Percentiles rank a stretch among this genome's conserved stretches.
Conservation (phyloP, 2,797 vertebrate genomes). For the Harpagifer antarcticus region DNA sequence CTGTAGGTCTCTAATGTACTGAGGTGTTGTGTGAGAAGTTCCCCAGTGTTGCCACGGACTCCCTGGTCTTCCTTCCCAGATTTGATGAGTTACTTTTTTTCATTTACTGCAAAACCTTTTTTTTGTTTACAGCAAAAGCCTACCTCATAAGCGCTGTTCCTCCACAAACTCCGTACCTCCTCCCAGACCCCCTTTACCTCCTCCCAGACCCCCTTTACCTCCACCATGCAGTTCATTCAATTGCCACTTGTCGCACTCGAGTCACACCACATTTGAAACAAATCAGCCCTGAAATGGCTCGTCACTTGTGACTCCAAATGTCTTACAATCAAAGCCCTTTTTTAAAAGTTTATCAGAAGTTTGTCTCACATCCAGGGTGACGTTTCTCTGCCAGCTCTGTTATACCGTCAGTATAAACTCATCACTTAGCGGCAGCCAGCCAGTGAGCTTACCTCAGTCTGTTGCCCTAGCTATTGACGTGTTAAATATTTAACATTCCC, state of each 20-base stretch:
- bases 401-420: slow-evolving; percentile 21
- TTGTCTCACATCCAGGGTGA: slow-evolving; percentile 54
- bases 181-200: slow-evolving; percentile 61
- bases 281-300: slow-evolving; percentile 56
- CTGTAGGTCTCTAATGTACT: slow-evolving; percentile 72
- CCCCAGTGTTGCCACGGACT: slow-evolving; percentile 77
- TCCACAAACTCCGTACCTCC: slow-evolving; percentile 72
- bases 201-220: slow-evolving; percentile 59
- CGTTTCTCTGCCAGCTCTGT: slow-evolving; percentile 48
- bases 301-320: slow-evolving; percentile 52
- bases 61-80: slow-evolving; percentile 77
- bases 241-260: slow-evolving; percentile 66
- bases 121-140: slow-evolving; percentile 97
- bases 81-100: slow-evolving; percentile 65
- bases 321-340: slow-evolving; percentile 59
- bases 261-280: slow-evolving; percentile 49
- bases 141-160: slow-evolving; percentile 92
- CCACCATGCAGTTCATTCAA: slow-evolving; percentile 59
- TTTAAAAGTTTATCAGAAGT: slow-evolving; percentile 19
- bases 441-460: slow-evolving; percentile 68
- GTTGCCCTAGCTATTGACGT: slow-evolving; percentile 44
- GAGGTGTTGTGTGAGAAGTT: slow-evolving; percentile 71
- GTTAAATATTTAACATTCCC: slow-evolving; percentile 57
- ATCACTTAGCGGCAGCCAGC: slow-evolving; percentile 54
- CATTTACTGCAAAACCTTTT: slow-evolving; percentile 68